A percentile compares a stretch with the other conserved stretches of the same genome.
Conservation (phyloP, 2,113 vertebrate genomes). For the Polypterus bichir region DNA sequence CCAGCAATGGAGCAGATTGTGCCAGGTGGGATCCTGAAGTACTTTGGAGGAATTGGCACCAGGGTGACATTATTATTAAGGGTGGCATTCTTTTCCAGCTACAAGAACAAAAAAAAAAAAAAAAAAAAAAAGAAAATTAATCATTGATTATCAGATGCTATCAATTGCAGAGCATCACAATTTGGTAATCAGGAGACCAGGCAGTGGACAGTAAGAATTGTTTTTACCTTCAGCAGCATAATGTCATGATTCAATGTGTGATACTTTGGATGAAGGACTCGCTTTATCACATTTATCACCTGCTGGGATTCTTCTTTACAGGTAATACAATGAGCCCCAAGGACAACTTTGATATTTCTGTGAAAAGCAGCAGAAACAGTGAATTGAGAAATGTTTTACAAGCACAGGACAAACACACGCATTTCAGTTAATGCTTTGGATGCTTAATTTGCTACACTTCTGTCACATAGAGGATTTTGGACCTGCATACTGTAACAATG, state of each 20-base stretch:
- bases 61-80: neutral
- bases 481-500: no score
- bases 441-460: no score
- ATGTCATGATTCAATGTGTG: neutral
- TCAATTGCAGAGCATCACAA: neutral
- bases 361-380: neutral
- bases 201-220: neutral
- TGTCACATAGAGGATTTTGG: no score
- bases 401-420: neutral
- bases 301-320: neutral
- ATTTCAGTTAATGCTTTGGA: no score
- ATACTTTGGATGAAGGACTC: neutral
- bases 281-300: neutral
- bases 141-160: neutral
- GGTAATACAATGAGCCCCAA: neutral
- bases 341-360: neutral
- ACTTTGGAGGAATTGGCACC: neutral
- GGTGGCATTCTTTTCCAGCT: neutral
- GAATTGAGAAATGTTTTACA: neutral
- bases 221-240: neutral
- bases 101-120: neutral
- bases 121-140: neutral
- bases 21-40: neutral
- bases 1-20: neutral
- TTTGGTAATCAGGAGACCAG: neutral